phyloP scores from a whole-genome alignment of 2,113 vertebrate genomes.

The Dasyprocta punctata region DNA sequence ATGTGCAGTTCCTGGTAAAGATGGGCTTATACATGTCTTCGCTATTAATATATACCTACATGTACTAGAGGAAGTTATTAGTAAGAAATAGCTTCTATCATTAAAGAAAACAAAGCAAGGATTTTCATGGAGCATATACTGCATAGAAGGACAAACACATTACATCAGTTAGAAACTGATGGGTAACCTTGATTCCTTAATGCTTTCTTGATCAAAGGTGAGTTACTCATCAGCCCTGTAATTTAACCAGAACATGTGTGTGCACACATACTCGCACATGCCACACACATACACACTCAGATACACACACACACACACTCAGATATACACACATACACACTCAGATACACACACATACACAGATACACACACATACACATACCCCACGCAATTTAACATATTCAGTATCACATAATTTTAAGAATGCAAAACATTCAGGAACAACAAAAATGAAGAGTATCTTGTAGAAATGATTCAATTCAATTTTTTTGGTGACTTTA shows the following conservation, averaged over 20 bases:
- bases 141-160: background rate
- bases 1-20: background rate
- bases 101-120: background rate
- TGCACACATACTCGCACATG: no score
- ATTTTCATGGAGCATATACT: background rate
- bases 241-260: background rate
- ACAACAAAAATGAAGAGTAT: background rate
- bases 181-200: background rate
- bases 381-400: background rate
- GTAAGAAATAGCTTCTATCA: background rate
- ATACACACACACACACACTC: background rate
- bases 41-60: background rate
- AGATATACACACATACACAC: no score
- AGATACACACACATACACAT: no score
- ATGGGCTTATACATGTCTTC: background rate
- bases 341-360: background rate
- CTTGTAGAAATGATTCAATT: constrained; percentile 25
- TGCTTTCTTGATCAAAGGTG: background rate
- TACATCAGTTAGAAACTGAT: background rate
- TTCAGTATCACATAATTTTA: background rate
- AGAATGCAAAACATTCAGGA: constrained; percentile 5
- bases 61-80: background rate
- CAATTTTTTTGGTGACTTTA: no score
- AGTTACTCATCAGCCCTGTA: background rate
- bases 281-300: background rate